Percentiles rank a stretch among this genome's conserved stretches.
phyloP scores from a whole-genome alignment of 2,888 invertebrate genomes.

The Plagodis dolabraria region DNA sequence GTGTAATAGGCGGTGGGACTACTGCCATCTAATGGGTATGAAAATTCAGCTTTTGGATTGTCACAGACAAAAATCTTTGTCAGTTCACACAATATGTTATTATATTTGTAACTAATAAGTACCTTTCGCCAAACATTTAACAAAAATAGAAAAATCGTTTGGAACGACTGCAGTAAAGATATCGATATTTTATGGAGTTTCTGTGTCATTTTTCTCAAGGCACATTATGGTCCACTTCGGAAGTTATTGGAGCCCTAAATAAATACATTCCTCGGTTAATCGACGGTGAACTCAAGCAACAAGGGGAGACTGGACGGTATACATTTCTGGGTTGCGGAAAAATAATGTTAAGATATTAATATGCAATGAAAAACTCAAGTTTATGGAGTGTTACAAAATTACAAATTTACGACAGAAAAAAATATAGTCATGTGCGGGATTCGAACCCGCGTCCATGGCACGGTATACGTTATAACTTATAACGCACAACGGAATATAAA shows the following conservation, averaged over 20 bases:
- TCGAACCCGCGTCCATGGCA: no score
- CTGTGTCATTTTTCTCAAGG: constrained; percentile 64
- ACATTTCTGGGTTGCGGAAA: constrained; percentile 50
- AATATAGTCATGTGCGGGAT: no score
- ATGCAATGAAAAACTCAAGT: no score
- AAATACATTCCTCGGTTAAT: constrained; percentile 77
- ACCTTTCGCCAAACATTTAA: background rate
- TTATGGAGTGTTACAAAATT: no score
- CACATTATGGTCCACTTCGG: constrained; percentile 63
- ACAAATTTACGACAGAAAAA: no score
- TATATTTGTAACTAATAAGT: background rate
- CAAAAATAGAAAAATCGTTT: constrained; percentile 8
- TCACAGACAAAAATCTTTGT: no score
- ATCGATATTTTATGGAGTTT: constrained; percentile 50
- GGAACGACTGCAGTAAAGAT: constrained; percentile 42
- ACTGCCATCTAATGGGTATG: no score
- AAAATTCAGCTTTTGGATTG: no score
- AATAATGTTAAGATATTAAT: constrained; percentile 4
- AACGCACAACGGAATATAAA: no score
- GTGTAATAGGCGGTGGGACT: no score
- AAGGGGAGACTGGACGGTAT: constrained; percentile 47
- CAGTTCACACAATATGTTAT: background rate
- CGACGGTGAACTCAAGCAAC: constrained; percentile 68
- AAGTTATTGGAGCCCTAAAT: constrained; percentile 69
- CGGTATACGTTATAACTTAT: no score